Conservation (phyloP, 2,797 vertebrate genomes). For the Valencia hispanica region DNA sequence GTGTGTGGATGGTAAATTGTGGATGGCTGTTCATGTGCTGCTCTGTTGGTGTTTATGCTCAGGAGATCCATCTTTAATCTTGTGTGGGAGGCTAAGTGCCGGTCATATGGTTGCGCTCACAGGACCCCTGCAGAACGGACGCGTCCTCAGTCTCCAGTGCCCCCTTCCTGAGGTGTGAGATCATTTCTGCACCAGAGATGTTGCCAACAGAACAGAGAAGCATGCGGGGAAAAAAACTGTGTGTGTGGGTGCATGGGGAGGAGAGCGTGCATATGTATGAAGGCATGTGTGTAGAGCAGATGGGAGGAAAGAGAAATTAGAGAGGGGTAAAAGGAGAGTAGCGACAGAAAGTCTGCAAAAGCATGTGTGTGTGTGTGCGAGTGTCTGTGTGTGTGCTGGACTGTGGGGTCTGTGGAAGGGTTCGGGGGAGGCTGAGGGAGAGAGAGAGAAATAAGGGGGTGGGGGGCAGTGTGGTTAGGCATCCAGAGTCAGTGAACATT, state of each 20-base stretch:
- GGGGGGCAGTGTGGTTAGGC: conserved; percentile 79
- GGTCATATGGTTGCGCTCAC: conserved; percentile 75
- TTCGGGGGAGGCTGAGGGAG: conserved; percentile 58
- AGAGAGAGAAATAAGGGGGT: conserved; percentile 29
- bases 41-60: conserved; percentile 25
- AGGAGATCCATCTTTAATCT: conserved; percentile 31
- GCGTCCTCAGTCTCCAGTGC: conserved; percentile 60
- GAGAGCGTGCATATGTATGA: conserved; percentile 45
- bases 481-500: conserved; percentile 93
- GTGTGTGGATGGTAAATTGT: conserved; percentile 20
- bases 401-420: conserved; percentile 67
- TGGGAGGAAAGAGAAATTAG: conserved; percentile 82
- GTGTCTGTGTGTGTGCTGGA: conserved; percentile 63
- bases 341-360: conserved; percentile 80
- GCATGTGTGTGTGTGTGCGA: conserved; percentile 44
- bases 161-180: conserved; percentile 68
- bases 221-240: conserved; percentile 21
- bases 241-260: not conserved
- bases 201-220: conserved; percentile 54
- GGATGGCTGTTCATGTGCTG: conserved; percentile 14
- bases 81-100: conserved; percentile 40
- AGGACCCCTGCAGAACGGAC: conserved; percentile 64
- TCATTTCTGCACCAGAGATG: conserved; percentile 67
- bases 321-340: conserved; percentile 80
- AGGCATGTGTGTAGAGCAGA: conserved; percentile 78